Base-by-base conservation (phyloP, 2,113 vertebrate genomes). In the Mirza zaza region DNA sequence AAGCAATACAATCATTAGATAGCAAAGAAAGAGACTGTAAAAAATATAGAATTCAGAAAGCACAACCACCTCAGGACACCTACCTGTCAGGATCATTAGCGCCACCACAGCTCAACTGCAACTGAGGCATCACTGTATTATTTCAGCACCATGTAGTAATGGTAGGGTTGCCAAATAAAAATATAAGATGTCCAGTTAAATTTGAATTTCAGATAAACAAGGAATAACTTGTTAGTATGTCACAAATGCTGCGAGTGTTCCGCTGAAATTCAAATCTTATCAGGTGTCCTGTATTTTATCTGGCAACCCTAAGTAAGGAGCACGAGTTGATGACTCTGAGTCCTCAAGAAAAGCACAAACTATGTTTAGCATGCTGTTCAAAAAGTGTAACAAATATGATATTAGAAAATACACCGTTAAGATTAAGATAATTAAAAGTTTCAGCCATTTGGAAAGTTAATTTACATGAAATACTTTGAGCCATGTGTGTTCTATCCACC, bases 201-300 rank as follows among this genome's bases (percentile, higher is more conserved):
- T 95, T 70, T 95, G 50, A 87, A 89, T 68, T 91, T 97, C 71
- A 94, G 20, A 50, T 87, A 93, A 88, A 77, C 20, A 79, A 95
- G 36, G 5, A 92, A 92, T 77, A 71, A 90, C 79, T 87, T 84
- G 17, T 89, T 55, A 50, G 45, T 87, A 42, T 36, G 50, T 91
- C 55, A 80, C 59, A 89, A 63, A 70, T 83, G 79, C 42, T 88
- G 42, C 25, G 48, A 80, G 8, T 86, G 39, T 87, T 87, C 67
- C 81, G 77, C 91, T 98, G 45, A 95, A 95, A 88, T 65, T 11
- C 68, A 79, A 6, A 75, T 93, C 89, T 95, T 87, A 85, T 65
- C 76, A 25, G 50, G n/a, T 76, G 3, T 92, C 71, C 13, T 90
- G 8, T 90, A 80, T 94, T 97, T 96, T 90, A 57, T 90, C 71